A percentile compares a stretch with the other conserved stretches of the same genome.
Evolutionary conservation across 2,888 invertebrate genomes (phyloP).

Genomic region (Agrotis exclamationis): DNA sequence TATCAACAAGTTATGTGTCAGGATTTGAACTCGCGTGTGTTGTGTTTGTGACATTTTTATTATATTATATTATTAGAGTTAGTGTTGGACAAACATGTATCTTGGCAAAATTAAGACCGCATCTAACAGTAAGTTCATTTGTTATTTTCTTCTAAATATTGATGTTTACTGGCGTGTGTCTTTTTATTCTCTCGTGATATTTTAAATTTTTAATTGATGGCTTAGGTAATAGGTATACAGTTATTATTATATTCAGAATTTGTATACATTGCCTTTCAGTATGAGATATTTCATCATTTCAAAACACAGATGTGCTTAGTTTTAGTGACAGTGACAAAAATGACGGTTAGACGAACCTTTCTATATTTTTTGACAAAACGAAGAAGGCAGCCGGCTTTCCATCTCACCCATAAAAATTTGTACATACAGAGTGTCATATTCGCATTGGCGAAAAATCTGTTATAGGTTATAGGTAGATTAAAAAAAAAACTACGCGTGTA

Average conservation of each 20-base stretch:
- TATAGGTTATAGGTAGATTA: too few species aligned
- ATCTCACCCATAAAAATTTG: too few species aligned
- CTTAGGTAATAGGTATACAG: too few species aligned
- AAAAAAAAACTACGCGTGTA: too few species aligned
- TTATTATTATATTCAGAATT: neutral
- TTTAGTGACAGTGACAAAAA: neutral
- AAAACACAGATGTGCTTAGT: neutral
- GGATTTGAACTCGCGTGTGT: slow-evolving; percentile 38
- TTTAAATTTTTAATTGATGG: neutral
- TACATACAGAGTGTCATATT: too few species aligned
- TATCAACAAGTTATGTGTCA: slow-evolving; percentile 34
- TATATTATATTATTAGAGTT: slow-evolving; percentile 7
- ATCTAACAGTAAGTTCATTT: slow-evolving; percentile 80
- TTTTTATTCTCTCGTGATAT: slow-evolving; percentile 3
- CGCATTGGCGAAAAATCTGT: too few species aligned
- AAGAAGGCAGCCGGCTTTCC: neutral
- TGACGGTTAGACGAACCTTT: neutral
- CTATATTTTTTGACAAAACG: neutral
- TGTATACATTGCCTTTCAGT: neutral
- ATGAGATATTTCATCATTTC: neutral
- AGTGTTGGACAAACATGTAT: slow-evolving; percentile 74
- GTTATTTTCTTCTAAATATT: neutral
- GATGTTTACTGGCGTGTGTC: slow-evolving; percentile 6
- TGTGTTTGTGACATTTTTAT: slow-evolving; percentile 19
- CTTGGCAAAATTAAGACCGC: slow-evolving; percentile 78